phyloP scores from a whole-genome alignment of 2,113 vertebrate genomes.

The Anhinga rufa region DNA sequence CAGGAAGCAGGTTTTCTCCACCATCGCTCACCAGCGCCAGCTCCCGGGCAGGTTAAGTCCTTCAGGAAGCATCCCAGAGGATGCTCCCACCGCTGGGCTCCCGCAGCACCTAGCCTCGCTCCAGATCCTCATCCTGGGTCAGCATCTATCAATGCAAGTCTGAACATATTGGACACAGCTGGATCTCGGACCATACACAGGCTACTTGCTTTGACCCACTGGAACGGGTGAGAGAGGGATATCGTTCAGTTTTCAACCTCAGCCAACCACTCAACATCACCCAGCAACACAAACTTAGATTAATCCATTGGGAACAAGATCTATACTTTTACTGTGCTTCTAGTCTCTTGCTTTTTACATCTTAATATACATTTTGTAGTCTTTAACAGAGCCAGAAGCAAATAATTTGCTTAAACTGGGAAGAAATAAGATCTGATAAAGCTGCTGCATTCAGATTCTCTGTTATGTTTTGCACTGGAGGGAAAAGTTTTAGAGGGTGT shows the following conservation, averaged over 20 bases:
- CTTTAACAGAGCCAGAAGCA: background rate
- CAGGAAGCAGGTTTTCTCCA: background rate
- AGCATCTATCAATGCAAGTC: background rate
- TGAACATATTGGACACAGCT: background rate
- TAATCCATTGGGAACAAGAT: accelerated
- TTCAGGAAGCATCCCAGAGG: background rate
- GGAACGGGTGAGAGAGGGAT: background rate
- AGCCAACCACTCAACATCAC: background rate
- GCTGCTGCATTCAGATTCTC: background rate
- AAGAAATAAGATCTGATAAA: background rate
- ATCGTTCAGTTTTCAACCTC: background rate
- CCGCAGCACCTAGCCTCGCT: background rate
- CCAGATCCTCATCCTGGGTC: background rate
- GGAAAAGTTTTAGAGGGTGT: constrained; percentile 33
- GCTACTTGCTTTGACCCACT: background rate
- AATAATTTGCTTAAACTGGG: background rate
- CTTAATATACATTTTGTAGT: background rate
- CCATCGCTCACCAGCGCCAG: background rate
- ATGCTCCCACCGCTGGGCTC: background rate
- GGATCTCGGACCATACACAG: too few species aligned
- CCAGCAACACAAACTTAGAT: background rate
- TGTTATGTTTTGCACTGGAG: background rate
- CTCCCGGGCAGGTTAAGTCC: background rate
- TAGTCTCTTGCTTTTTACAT: background rate
- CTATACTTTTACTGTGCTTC: background rate